Evolutionary conservation across 1,140 invertebrate genomes (phyloP), one percentile per base, ranked within the genome.

Genomic region (Drosophila kikkawai): DNA sequence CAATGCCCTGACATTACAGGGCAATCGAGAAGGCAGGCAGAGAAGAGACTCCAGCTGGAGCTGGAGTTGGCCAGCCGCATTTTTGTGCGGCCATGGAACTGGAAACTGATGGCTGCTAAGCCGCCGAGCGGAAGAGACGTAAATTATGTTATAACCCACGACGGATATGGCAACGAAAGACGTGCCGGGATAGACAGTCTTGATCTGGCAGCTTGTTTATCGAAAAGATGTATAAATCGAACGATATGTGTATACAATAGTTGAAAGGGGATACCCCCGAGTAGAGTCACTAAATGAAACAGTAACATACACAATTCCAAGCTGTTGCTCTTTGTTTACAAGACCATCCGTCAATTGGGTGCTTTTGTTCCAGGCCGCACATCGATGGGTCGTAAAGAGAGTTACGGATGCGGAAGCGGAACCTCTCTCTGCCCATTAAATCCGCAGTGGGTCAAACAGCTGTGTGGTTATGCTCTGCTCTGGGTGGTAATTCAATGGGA

Each of bases 111-210:
- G 80, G 73, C 82, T 69, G 69, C 75, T 57, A 64, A 68, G 53
- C 84, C 63, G 61, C 32, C 80, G 78, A 84, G 84, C 84, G 84
- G 84, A 87, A 87, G 84, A 88, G 81, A 76, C 78, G 64, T 84
- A 84, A 84, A 88, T 84, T 78, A 88, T 84, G 74, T 84, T 88
- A 84, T 71, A 88, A 53, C 67, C 69, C 60, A 77, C 56, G 60
- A 57, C 83, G 73, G 80, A 77, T 88, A 55, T 71, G 50, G 48
- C 58, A 55, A 51, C 32, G 41, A 59, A 9, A 58, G 53, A 74
- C 48, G n/a, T 36, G 42, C 50, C 55, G 34, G 19, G 44, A 55
- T 48, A 57, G 66, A 44, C 42, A 44, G 37, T 73, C 67, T 68
- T 50, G 42, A 59, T 13, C 34, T 64, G 42, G 42, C 29, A 71